Percentiles rank a stretch among this genome's conserved stretches.
These are phyloP conservation scores for Porites divaricata DNA, from an alignment of 92 coral and sea anemone species.

Conservation along the genomic window DNA sequence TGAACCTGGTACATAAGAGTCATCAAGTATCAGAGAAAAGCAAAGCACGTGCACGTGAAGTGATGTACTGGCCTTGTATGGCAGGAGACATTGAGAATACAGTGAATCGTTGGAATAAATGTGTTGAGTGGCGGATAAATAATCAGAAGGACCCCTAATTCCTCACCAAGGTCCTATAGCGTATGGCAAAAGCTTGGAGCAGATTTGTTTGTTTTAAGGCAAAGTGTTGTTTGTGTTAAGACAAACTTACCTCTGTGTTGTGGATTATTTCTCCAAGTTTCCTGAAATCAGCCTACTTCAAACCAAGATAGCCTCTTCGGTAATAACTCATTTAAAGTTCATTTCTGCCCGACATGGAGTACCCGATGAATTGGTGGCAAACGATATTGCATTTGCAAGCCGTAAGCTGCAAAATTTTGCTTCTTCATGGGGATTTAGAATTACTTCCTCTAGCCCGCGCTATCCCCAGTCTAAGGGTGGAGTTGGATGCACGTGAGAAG, in stretches of 20 bases:
- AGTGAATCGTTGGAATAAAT: slow-evolving; percentile 25
- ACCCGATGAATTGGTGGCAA: background rate
- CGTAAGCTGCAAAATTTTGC: background rate
- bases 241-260: background rate
- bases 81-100: slow-evolving; percentile 41
- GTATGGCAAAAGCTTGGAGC: background rate
- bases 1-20: background rate
- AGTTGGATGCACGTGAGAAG: background rate
- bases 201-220: background rate
- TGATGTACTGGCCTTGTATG: slow-evolving; percentile 58
- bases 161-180: background rate
- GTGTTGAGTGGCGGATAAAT: slow-evolving; percentile 29
- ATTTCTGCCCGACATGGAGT: background rate
- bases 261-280: slow-evolving; percentile 1
- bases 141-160: slow-evolving; percentile 56
- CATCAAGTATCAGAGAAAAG: slow-evolving; percentile 41
- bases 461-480: background rate
- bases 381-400: background rate
- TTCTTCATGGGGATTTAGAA: background rate
- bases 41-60: slow-evolving; percentile 50
- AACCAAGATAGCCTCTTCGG: background rate
- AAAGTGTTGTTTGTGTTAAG: too few species aligned
- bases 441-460: too few species aligned
- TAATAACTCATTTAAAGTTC: background rate
- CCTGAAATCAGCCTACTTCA: slow-evolving; percentile 4